Conservation (phyloP, 2,888 invertebrate species). For the Cephonodes hylas region DNA sequence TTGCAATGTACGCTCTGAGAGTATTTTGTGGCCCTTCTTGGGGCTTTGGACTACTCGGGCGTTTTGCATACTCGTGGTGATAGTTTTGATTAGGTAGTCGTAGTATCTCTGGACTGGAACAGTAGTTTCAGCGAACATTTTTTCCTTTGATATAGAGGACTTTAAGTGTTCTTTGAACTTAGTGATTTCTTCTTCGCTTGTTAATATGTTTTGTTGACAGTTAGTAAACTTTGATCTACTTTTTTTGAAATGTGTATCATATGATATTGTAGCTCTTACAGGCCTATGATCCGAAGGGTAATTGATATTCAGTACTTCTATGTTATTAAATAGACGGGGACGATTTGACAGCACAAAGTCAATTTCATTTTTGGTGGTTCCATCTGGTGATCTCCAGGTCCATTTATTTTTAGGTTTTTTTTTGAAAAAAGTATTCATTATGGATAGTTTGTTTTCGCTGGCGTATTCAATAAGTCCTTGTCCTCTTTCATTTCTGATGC, state of each 20-base stretch:
- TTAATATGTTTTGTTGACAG: conserved; percentile 9
- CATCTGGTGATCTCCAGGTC: background rate
- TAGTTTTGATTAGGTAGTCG: conserved; percentile 19
- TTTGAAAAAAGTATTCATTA: background rate
- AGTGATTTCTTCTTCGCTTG: conserved; percentile 16
- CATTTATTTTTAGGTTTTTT: background rate
- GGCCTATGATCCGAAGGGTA: conserved; percentile 26
- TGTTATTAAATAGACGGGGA: conserved; percentile 18
- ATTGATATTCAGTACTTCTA: conserved; percentile 23
- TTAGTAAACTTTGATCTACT: conserved; percentile 16
- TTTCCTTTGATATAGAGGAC: background rate
- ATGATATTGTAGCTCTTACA: conserved; percentile 22
- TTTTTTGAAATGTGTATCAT: conserved; percentile 17
- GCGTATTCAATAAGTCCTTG: background rate
- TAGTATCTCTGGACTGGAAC: conserved; percentile 20
- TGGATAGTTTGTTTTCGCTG: background rate
- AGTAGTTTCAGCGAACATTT: background rate
- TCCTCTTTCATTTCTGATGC: background rate
- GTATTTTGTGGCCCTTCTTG: conserved; percentile 12
- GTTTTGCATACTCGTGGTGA: conserved; percentile 14
- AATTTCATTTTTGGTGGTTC: background rate
- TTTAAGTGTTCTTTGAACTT: conserved; percentile 17
- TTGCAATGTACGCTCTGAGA: conserved; percentile 18
- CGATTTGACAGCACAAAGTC: conserved; percentile 17
- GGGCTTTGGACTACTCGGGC: background rate